Evolutionary conservation across 2,888 invertebrate species (phyloP).

Genomic region (Parnassius mnemosyne): DNA sequence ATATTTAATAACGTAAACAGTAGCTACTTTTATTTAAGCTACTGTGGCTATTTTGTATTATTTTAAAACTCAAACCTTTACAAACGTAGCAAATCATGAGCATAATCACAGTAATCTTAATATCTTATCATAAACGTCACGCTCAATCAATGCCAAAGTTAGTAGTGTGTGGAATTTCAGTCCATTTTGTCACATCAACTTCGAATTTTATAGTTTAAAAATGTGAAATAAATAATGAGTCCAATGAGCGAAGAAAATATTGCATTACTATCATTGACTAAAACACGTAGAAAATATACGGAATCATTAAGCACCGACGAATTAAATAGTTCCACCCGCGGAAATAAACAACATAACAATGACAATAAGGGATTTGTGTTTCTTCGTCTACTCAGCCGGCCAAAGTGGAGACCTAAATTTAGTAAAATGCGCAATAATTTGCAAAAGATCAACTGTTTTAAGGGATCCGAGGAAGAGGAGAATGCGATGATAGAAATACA

Average conservation of each 20-base stretch:
- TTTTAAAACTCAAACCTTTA: constrained; percentile 5
- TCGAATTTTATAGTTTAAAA: constrained; percentile 45
- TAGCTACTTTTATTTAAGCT: no score
- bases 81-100: constrained; percentile 40
- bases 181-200: constrained; percentile 45
- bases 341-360: constrained; percentile 18
- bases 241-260: constrained; percentile 63
- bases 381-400: constrained; percentile 46
- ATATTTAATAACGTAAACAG: no score
- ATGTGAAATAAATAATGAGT: constrained; percentile 42
- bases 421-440: constrained; percentile 50
- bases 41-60: no score
- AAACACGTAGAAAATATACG: constrained; percentile 42
- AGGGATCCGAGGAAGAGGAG: constrained; percentile 44
- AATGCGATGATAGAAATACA: constrained; percentile 57
- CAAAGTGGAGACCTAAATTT: constrained; percentile 50
- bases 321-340: constrained; percentile 24
- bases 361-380: constrained; percentile 37
- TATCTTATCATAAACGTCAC: constrained; percentile 68
- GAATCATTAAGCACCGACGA: constrained; percentile 42
- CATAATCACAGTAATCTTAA: constrained; percentile 61
- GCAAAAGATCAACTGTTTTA: constrained; percentile 59
- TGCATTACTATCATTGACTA: constrained; percentile 46
- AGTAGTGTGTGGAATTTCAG: constrained; percentile 42
- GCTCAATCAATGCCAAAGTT: constrained; percentile 76